phyloP scores from a whole-genome alignment of 2,797 vertebrate genomes.

The Pitangus sulphuratus region DNA sequence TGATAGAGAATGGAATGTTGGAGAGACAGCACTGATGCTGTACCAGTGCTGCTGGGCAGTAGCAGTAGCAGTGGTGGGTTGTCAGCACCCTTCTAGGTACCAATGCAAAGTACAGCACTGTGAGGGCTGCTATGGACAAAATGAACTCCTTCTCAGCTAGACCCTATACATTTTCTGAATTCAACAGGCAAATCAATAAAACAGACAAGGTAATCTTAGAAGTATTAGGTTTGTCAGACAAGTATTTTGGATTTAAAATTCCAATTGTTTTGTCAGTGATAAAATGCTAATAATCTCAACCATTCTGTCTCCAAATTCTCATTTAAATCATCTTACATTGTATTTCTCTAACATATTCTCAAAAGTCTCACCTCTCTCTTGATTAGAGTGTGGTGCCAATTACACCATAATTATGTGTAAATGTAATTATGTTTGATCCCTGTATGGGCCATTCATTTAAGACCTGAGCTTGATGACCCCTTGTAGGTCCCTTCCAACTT shows the following conservation, averaged over 20 bases:
- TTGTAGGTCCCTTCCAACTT: not conserved
- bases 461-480: not conserved
- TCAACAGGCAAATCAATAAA: not conserved
- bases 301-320: not conserved
- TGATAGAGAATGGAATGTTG: not conserved
- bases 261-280: not conserved
- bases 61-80: not conserved
- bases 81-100: not conserved
- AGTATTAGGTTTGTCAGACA: not conserved
- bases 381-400: not conserved
- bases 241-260: not conserved
- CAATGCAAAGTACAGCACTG: not conserved
- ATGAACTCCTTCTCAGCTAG: not conserved
- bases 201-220: not conserved
- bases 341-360: not conserved
- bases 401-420: not conserved
- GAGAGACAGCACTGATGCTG: rapidly evolving
- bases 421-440: not conserved
- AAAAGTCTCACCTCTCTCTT: not conserved
- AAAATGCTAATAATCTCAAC: not conserved
- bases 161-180: not conserved
- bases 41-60: not conserved
- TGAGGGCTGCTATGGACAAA: not conserved
- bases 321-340: not conserved
- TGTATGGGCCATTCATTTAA: not conserved